These are phyloP conservation scores for Prolemur simus DNA, from an alignment of 2,113 vertebrate species.

Conservation along the genomic window DNA sequence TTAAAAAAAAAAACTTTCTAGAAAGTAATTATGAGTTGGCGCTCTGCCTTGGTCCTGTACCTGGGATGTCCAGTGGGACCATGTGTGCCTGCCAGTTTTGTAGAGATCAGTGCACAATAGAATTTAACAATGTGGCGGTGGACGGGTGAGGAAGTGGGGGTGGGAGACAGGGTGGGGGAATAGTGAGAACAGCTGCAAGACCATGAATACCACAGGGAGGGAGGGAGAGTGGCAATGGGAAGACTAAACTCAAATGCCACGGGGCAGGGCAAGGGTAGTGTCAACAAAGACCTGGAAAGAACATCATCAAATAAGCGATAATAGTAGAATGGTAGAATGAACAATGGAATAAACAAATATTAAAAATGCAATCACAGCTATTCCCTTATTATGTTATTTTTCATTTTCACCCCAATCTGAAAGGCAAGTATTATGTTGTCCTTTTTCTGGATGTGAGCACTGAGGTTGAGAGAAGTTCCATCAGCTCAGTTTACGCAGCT, in stretches of 20 bases:
- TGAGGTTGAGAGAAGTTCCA: background rate
- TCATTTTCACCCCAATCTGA: background rate
- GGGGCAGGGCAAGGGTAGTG: background rate
- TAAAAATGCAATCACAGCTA: background rate
- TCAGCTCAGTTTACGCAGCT: background rate
- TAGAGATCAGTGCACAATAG: background rate
- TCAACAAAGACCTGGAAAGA: background rate
- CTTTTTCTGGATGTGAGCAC: background rate
- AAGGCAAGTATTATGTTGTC: background rate
- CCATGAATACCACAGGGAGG: background rate
- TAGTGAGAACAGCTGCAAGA: background rate
- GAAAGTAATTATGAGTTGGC: slow-evolving; percentile 62
- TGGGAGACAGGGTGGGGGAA: background rate
- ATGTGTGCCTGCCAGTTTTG: background rate
- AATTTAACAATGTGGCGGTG: background rate
- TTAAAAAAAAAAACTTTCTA: slow-evolving; percentile 48
- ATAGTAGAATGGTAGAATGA: background rate
- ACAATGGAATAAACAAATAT: background rate
- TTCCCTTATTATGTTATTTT: background rate
- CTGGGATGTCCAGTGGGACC: background rate
- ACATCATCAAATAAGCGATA: background rate
- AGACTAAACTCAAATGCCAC: background rate
- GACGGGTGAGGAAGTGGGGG: background rate
- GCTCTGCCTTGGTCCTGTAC: slow-evolving; percentile 16
- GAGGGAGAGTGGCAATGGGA: background rate